Percentiles rank a stretch among this genome's conserved stretches.
These are phyloP conservation scores for Ceratina japonica DNA, from an alignment of 1,140 invertebrate species.

Conservation along the genomic window DNA sequence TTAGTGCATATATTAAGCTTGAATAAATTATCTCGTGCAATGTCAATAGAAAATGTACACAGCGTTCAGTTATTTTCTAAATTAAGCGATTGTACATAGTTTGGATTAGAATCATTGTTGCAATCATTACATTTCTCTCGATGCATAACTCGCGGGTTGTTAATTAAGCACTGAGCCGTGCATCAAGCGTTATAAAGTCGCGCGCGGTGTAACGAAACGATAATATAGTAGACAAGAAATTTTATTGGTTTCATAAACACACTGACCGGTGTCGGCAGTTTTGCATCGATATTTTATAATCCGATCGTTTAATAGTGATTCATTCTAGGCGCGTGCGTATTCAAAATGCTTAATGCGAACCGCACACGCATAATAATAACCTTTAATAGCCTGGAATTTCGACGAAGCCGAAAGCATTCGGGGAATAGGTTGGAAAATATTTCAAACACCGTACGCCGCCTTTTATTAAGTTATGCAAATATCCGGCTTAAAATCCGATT, in stretches of 20 bases:
- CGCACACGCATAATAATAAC: constrained; percentile 28
- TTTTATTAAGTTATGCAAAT: constrained; percentile 30
- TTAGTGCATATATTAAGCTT: too few species aligned
- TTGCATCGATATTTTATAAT: constrained; percentile 51
- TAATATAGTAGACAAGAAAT: constrained; percentile 38
- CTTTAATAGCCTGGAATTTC: constrained; percentile 16
- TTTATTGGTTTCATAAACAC: constrained; percentile 50
- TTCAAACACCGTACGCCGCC: background rate
- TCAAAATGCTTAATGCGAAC: constrained; percentile 34
- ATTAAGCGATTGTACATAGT: background rate
- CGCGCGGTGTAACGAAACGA: constrained; percentile 29
- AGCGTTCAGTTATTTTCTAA: background rate
- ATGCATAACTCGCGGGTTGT: background rate
- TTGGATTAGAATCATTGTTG: background rate
- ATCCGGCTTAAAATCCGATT: background rate
- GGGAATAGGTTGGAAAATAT: constrained; percentile 29
- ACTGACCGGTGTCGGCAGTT: constrained; percentile 23
- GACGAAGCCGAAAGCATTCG: background rate
- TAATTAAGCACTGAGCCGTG: constrained; percentile 12
- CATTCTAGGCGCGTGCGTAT: background rate
- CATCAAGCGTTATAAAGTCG: constrained; percentile 32
- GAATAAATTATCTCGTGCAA: too few species aligned
- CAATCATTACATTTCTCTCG: background rate
- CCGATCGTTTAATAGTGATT: constrained; percentile 32
- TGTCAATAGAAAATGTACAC: background rate